Base-by-base conservation (phyloP, 2,888 invertebrate species). In the Acrocera orbiculus region DNA sequence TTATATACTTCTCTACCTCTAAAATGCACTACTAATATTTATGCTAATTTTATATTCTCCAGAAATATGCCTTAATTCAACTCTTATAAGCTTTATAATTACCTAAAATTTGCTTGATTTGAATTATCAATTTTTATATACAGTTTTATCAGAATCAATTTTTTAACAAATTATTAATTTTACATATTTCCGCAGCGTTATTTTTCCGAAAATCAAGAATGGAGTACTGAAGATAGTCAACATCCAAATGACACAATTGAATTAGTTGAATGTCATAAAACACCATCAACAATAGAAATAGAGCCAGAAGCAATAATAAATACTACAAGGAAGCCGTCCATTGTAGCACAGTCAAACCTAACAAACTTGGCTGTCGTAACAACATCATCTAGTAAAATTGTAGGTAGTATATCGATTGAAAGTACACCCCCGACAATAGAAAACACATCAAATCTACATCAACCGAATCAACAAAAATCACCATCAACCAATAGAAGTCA, bases 341-440 rank as follows among this genome's bases (percentile, higher is more conserved):
- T 30, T 9, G 34, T 30, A n/a, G 28, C 31, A 32, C 16, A 25
- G n/a, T 37, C 42, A 27, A 28, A 24, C 28, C 42, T 46, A 27
- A 43, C 45, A 11, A 42, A n/a, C n/a, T n/a, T n/a, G 17, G 52
- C 53, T 8, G 50, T 54, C 23, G 50, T 54, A 16, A 54, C 55
- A 32, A 53, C 52, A 17, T 40, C 46, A 27, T 50, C 52, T 28
- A 56, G 53, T 40, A 46, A 51, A n/a, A 49, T 59, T 24, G 55
- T 57, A 35, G 56, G 56, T 30, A 58, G 57, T 44, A 58, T 57
- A 37, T 58, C 59, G 8, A 47, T 58, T 30, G 59, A 57, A 40
- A 51, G 56, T 20, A 58, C 59, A 7, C 58, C 58, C 4, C 49
- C 55, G 3, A 51, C 55, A 32, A 47, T 58, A 36, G 50, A 53